Evolutionary conservation across 2,888 invertebrate species (phyloP).

Genomic region (Rugalucina vietnamica): DNA sequence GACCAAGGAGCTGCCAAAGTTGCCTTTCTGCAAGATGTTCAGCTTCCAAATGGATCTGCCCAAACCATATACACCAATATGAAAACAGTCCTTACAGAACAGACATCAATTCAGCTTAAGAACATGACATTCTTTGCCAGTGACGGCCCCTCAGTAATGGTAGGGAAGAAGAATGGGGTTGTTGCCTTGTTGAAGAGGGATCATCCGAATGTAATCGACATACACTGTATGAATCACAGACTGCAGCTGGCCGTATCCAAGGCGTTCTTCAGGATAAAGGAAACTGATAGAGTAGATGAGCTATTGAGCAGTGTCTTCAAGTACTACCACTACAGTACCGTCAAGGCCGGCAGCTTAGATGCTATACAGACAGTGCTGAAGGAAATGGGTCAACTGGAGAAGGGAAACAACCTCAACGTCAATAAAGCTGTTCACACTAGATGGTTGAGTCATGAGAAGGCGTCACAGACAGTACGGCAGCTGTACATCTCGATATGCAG

Average conservation of each 20-base stretch:
- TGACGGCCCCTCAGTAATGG: conserved; percentile 53
- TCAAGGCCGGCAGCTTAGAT: conserved; percentile 33
- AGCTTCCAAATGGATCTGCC: conserved; percentile 39
- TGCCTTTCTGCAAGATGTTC: conserved; percentile 42
- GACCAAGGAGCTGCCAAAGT: conserved; percentile 21
- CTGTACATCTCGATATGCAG: conserved; percentile 29
- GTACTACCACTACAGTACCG: conserved; percentile 51
- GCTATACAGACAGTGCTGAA: conserved; percentile 35
- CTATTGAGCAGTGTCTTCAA: conserved; percentile 33
- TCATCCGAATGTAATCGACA: background rate
- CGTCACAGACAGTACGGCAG: conserved; percentile 28
- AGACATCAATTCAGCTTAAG: background rate
- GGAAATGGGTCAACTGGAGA: conserved; percentile 31
- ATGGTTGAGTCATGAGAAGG: conserved; percentile 43
- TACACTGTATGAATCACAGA: conserved; percentile 45
- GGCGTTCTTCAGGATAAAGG: conserved; percentile 1
- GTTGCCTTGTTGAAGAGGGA: conserved; percentile 30
- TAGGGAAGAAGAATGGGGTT: conserved; percentile 48
- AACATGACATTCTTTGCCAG: conserved; percentile 51
- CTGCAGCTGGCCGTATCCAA: conserved; percentile 37
- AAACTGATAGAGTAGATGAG: background rate
- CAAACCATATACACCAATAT: conserved; percentile 33
- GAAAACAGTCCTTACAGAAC: conserved; percentile 10
- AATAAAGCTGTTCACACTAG: conserved; percentile 37
- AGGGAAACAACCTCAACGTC: conserved; percentile 15